phyloP scores from a whole-genome alignment of 2,888 invertebrate genomes.

The Aradus depressus region DNA sequence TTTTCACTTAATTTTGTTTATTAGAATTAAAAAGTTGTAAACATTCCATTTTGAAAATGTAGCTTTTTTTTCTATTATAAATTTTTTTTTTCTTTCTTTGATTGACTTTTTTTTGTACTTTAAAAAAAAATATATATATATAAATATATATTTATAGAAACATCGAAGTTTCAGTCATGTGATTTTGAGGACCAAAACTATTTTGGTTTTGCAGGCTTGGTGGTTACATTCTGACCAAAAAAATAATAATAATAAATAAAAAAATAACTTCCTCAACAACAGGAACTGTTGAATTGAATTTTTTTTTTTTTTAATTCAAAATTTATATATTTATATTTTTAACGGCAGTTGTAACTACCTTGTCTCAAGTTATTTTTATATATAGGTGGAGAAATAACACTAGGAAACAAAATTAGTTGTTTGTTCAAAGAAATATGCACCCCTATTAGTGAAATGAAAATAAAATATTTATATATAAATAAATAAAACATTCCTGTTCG shows the following conservation, averaged over 20 bases:
- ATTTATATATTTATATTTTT: not conserved
- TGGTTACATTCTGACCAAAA: slow-evolving; percentile 13
- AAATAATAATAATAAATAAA: too few species aligned
- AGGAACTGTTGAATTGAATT: not conserved
- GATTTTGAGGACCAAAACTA: slow-evolving; percentile 31
- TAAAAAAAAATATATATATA: slow-evolving; percentile 21
- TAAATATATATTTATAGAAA: slow-evolving; percentile 22
- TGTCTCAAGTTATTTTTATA: slow-evolving; percentile 25
- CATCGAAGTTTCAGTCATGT: slow-evolving; percentile 31
- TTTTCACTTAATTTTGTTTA: slow-evolving; percentile 8
- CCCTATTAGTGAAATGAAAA: not conserved
- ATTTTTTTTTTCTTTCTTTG: slow-evolving; percentile 5
- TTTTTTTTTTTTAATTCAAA: not conserved
- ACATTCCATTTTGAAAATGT: slow-evolving; percentile 14
- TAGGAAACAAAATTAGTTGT: slow-evolving; percentile 16
- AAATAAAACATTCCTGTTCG: slow-evolving; percentile 16
- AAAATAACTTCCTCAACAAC: not conserved
- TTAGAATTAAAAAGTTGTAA: slow-evolving; percentile 15
- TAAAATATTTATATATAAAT: not conserved
- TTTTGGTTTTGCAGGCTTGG: slow-evolving; percentile 17
- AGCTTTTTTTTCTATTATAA: slow-evolving; percentile 10
- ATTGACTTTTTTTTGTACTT: slow-evolving; percentile 2
- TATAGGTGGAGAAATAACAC: slow-evolving; percentile 16
- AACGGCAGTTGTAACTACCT: slow-evolving; percentile 14
- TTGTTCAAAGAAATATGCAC: slow-evolving; percentile 14